Percentiles rank a stretch among this genome's conserved stretches.
Evolutionary conservation across 2,113 vertebrate species (phyloP).

Genomic region (Haliaeetus leucogaster): DNA sequence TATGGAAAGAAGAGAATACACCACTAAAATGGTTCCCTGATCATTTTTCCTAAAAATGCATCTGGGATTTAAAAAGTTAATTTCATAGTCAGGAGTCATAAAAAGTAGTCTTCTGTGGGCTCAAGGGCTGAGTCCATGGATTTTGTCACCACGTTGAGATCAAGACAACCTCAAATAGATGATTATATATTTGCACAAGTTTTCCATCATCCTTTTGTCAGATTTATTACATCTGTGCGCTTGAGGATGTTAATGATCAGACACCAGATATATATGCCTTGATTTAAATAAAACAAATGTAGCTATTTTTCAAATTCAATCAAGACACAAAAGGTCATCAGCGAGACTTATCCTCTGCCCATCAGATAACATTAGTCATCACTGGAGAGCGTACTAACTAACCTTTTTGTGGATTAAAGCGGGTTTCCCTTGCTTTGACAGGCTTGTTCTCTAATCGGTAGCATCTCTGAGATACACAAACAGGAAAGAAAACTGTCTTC

Average conservation of each 20-base stretch:
- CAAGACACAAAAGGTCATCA: conserved; percentile 36
- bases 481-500: neutral
- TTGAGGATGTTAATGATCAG: neutral
- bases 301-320: conserved; percentile 19
- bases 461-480: neutral
- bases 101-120: neutral
- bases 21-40: neutral
- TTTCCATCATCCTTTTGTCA: neutral
- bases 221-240: neutral
- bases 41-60: neutral
- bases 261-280: neutral
- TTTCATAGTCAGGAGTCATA: neutral
- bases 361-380: neutral
- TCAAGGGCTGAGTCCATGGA: neutral
- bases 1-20: neutral
- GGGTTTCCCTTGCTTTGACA: neutral
- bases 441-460: neutral
- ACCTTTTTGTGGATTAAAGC: neutral
- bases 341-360: conserved; percentile 34
- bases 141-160: conserved; percentile 6
- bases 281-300: conserved; percentile 46
- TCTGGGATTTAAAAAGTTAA: neutral
- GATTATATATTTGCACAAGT: neutral
- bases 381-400: neutral
- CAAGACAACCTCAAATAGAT: neutral